Percentiles rank a stretch among this genome's conserved stretches.
Evolutionary conservation across 2,888 invertebrate species (phyloP).

Genomic region (Bugulina stolonifera): DNA sequence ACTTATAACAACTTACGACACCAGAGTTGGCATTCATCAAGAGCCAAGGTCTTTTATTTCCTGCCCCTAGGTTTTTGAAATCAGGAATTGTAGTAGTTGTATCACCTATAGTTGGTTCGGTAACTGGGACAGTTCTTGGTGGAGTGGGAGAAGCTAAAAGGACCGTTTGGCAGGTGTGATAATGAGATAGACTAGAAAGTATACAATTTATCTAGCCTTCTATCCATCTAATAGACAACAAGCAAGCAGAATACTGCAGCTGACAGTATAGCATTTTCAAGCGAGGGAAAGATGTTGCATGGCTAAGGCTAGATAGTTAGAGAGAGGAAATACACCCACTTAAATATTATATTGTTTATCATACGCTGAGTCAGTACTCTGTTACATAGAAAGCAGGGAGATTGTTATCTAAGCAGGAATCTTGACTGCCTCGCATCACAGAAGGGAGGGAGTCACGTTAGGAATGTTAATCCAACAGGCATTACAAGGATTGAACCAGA

Average conservation of each 20-base stretch:
- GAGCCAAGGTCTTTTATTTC: constrained; percentile 7
- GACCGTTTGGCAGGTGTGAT: not conserved
- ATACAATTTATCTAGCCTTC: not conserved
- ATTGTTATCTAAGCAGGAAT: not conserved
- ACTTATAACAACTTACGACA: not conserved
- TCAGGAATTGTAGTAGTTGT: not conserved
- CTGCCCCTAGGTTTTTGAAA: not conserved
- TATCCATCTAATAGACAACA: not conserved
- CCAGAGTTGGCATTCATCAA: constrained; percentile 20
- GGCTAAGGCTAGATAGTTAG: not conserved
- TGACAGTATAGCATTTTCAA: too few species aligned
- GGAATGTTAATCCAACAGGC: not conserved
- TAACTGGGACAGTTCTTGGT: not conserved
- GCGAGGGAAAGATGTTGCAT: not conserved
- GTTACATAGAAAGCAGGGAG: not conserved
- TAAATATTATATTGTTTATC: too few species aligned
- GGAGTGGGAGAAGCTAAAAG: constrained; percentile 5
- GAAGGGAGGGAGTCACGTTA: not conserved
- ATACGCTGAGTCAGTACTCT: too few species aligned
- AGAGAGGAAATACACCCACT: not conserved
- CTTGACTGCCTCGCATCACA: not conserved
- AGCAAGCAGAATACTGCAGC: too few species aligned
- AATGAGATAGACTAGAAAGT: not conserved
- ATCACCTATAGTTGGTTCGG: not conserved
- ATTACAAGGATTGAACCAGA: too few species aligned